Conservation (phyloP, 2,888 invertebrate species). For the Leucophenga montana region DNA sequence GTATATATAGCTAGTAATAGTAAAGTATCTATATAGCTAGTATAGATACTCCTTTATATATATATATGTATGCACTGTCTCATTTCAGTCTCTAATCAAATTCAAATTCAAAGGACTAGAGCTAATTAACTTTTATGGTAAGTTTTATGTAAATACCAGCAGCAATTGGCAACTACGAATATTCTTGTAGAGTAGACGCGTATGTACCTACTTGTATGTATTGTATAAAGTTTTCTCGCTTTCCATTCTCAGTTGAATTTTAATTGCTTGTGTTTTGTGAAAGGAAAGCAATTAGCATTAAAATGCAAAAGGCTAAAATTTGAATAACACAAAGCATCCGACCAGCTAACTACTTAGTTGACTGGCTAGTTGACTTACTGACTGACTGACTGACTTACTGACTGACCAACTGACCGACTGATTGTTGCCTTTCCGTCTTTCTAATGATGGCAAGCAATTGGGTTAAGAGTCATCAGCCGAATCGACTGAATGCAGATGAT, state of each 20-base stretch:
- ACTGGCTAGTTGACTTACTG: too few relatives aligned
- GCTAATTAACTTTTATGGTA: slow-evolving; percentile 6
- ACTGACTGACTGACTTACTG: not conserved
- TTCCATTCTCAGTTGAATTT: not conserved
- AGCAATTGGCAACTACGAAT: not conserved
- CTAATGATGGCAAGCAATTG: too few relatives aligned
- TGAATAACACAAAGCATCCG: not conserved
- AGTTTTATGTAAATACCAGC: slow-evolving; percentile 4
- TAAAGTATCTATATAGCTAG: too few relatives aligned
- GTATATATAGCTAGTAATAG: too few relatives aligned
- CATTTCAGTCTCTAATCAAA: not conserved
- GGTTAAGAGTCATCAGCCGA: too few relatives aligned
- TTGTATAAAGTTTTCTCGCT: not conserved
- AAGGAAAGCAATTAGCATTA: slow-evolving; percentile 6
- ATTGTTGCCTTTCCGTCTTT: too few relatives aligned
- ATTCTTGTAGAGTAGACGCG: too few relatives aligned
- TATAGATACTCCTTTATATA: too few relatives aligned
- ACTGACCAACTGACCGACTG: not conserved
- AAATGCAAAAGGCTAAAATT: slow-evolving; percentile 3
- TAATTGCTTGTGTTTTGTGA: slow-evolving; percentile 2
- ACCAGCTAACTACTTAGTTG: too few relatives aligned
- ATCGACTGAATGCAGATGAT: too few relatives aligned
- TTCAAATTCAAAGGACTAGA: not conserved
- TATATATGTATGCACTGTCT: slow-evolving; percentile 17
- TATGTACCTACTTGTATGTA: too few relatives aligned